phyloP scores from a whole-genome alignment of 1,140 invertebrate genomes.

The Drosophila teissieri region DNA sequence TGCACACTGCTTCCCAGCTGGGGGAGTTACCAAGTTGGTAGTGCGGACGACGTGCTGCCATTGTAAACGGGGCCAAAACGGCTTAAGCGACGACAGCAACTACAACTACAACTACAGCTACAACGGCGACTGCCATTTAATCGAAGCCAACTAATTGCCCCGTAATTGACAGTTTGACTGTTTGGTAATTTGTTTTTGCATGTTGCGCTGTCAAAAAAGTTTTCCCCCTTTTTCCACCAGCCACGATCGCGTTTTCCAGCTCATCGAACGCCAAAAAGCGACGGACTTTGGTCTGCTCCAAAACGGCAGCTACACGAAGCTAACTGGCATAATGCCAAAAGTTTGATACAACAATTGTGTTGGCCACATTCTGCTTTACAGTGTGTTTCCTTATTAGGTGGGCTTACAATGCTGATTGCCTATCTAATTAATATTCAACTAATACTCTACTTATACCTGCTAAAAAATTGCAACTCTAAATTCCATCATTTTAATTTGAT shows the following conservation, averaged over 20 bases:
- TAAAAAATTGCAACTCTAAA: too few species aligned
- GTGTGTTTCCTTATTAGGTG: neutral
- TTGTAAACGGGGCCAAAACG: slow-evolving; percentile 36
- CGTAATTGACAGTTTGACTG: slow-evolving; percentile 79
- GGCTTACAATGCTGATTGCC: too few species aligned
- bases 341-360: slow-evolving; percentile 32
- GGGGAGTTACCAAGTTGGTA: slow-evolving; percentile 1
- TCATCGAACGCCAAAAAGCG: slow-evolving; percentile 35
- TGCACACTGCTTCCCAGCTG: slow-evolving; percentile 19
- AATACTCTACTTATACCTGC: neutral
- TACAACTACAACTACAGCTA: slow-evolving; percentile 46
- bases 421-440: neutral
- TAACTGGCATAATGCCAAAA: slow-evolving; percentile 28
- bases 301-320: slow-evolving; percentile 32
- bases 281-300: slow-evolving; percentile 31
- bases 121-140: slow-evolving; percentile 57
- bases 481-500: too few species aligned
- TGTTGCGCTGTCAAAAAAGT: slow-evolving; percentile 73
- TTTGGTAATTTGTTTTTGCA: slow-evolving; percentile 80
- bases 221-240: slow-evolving; percentile 42
- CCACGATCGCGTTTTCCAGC: slow-evolving; percentile 27
- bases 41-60: slow-evolving; percentile 8
- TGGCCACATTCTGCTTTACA: slow-evolving; percentile 8
- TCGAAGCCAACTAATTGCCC: slow-evolving; percentile 69
- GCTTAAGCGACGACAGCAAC: slow-evolving; percentile 58